Percentiles rank a stretch among this genome's conserved stretches.
Conservation (phyloP, 2,797 vertebrate species). For the Pampus argenteus region DNA sequence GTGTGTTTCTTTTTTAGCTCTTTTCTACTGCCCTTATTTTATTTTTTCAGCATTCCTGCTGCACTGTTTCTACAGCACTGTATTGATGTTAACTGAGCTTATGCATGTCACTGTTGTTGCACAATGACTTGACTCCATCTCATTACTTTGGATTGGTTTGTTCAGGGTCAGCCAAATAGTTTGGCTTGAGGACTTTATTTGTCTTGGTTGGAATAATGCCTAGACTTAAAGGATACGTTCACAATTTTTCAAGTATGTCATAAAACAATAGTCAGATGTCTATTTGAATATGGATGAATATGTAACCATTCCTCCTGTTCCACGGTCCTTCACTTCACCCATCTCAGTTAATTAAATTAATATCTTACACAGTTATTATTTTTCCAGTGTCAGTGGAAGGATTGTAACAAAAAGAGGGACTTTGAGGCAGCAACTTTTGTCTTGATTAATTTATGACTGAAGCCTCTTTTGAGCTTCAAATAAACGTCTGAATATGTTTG, state of each 20-base stretch:
- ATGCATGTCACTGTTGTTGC: constrained; percentile 75
- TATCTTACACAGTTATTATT: background rate
- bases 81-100: constrained; percentile 51
- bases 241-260: too few species aligned
- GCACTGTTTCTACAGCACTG: constrained; percentile 44
- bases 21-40: constrained; percentile 19
- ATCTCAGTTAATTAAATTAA: too few species aligned
- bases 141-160: constrained; percentile 46
- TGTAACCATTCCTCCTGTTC: background rate
- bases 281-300: background rate
- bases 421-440: too few species aligned
- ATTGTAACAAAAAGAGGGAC: too few species aligned
- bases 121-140: constrained; percentile 57
- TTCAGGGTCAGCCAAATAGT: constrained; percentile 43
- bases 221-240: background rate
- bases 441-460: background rate
- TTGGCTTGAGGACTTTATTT: constrained; percentile 46
- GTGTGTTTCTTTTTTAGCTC: constrained; percentile 65
- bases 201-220: background rate
- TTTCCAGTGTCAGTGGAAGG: background rate
- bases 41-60: constrained; percentile 30
- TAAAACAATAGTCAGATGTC: too few species aligned
- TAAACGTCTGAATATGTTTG: too few species aligned
- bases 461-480: background rate
- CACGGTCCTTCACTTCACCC: too few species aligned